These are phyloP conservation scores for Chrysolina oricalcia DNA, from an alignment of 2,888 invertebrate genomes.

Conservation along the genomic window DNA sequence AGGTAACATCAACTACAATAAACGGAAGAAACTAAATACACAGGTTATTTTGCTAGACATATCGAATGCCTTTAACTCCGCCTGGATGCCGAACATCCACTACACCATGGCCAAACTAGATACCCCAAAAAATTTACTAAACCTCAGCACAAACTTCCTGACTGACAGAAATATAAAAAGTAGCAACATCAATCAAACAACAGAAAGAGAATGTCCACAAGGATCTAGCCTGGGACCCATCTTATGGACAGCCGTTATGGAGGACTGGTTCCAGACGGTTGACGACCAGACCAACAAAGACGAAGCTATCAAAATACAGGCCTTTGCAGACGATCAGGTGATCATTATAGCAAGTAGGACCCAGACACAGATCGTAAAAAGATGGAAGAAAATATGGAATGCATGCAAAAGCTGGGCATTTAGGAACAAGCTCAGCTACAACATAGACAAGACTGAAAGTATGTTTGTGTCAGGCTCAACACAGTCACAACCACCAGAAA, in stretches of 20 bases:
- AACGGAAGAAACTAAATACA: background rate
- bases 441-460: background rate
- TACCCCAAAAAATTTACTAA: no score
- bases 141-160: background rate
- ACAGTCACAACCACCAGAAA: background rate
- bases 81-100: background rate
- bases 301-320: no score
- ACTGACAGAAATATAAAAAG: background rate
- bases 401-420: background rate
- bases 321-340: no score
- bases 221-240: slow-evolving; percentile 28
- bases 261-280: background rate
- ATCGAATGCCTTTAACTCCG: background rate
- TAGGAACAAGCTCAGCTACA: background rate
- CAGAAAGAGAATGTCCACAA: background rate
- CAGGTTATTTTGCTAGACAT: background rate
- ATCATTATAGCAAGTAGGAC: no score
- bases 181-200: background rate
- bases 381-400: background rate
- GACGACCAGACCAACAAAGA: background rate
- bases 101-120: background rate
- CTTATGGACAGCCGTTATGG: slow-evolving; percentile 11
- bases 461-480: background rate
- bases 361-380: background rate
- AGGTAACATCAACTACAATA: background rate